Base-by-base conservation (phyloP, 2,113 vertebrate genomes). In the Corythoichthys haematopterus region DNA sequence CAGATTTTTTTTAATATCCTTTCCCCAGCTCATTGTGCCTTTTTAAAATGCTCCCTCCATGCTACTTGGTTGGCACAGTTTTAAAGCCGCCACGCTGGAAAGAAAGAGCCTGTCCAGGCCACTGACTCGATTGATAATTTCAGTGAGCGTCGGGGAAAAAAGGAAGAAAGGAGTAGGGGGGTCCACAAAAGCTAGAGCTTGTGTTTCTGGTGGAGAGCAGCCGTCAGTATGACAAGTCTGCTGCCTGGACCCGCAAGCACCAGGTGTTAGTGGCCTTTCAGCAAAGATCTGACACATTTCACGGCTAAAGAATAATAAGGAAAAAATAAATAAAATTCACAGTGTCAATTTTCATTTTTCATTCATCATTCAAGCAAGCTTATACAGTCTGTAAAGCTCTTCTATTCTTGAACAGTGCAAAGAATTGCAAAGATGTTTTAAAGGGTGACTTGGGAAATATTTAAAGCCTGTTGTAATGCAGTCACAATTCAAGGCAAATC, bases 71-170 rank as follows among this genome's bases (percentile, higher is more conserved):
- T 91, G 87, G 86, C 85, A 89, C 81, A 80, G 40, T 85, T 89
- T 84, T 85, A 88, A 91, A 90, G 79, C 78, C 65, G 70, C 63
- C 3, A 65, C 47, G 46, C 68, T 70, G 86, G 79, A 85, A 86
- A 89, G 86, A 70, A 77, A 85, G 84, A 79, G 79, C 80, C 84
- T 87, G 88, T 90, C 86, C 87, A 88, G 88, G 82, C 90, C 88
- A 89, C 83, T 88, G 89, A 90, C 79, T 89, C 88, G 80, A 91
- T 89, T 90, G 89, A 92, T 84, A 85, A 88, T 88, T 85, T 88
- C 80, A 72, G 80, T 46, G 60, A 84, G 85, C 84, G 79, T 84
- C 83, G 38, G 36, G 7, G 2, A 5, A 20, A 20, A 20, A 61
- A 14, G 11, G 3, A 46, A 33, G 40, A 45, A 7, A 14, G 13